Evolutionary conservation across 2,888 invertebrate species (phyloP), one percentile per base, ranked within the genome.

Genomic region (Conops quadrifasciatus): DNA sequence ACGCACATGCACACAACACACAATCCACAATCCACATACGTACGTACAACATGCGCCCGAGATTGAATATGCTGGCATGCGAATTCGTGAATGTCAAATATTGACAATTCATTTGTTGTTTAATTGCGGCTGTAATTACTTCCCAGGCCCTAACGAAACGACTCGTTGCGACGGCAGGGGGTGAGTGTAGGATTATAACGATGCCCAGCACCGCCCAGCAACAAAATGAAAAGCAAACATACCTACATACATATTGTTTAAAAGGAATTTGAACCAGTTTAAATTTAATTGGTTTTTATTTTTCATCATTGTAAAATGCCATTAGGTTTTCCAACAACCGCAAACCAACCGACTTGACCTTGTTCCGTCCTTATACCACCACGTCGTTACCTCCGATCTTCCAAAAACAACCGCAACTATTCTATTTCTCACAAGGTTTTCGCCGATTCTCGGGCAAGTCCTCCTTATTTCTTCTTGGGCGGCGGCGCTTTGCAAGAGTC

Each of bases 401-500:
- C 15, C 2, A 49, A 4, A 36, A 36, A 7, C 9, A 36, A 36
- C 9, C 36, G 36, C 9, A 36, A 36, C 9, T 36, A 36, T 36
- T n/a, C 36, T 36, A 36, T 36, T 7, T 36, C 36, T 36, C 36
- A 36, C 4, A 36, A 36, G 5, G 9, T 36, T 36, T 36, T 9
- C 36, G n/a, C 9, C 9, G 4, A 36, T 36, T 36, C 9, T 36
- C 36, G 36, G 36, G 4, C 36, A n/a, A 36, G 36, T 36, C 4
- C 9, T 15, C 19, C 26, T 19, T 65, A 58, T 0, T 36, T 30
- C 15, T 69, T 43, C 36, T 30, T 45, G 13, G 64, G 65, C 1
- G 21, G 24, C 36, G 58, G 51, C 13, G 73, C 43, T 30, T 71
- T 73, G 24, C 72, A 73, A 11, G 75, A 73, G 11, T 70, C 43